A percentile compares a stretch with the other conserved stretches of the same genome.
phyloP scores from a whole-genome alignment of 1,140 invertebrate species.

The Zeugodacus cucurbitae region DNA sequence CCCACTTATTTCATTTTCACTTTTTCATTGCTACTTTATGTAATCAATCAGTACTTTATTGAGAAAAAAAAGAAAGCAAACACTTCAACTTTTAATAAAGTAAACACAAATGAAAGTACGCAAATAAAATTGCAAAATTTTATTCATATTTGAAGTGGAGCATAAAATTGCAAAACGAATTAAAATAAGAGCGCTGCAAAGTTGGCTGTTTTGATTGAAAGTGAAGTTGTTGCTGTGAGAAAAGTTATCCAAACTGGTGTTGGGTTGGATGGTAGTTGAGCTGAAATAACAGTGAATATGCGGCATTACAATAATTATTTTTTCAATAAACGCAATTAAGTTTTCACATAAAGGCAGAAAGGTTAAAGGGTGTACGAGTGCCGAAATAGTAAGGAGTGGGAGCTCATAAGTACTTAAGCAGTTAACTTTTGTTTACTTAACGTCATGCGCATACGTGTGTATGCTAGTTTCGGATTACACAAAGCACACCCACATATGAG shows the following conservation, averaged over 20 bases:
- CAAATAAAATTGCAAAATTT: conserved; percentile 14
- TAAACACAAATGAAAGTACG: neutral
- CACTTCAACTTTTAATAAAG: neutral
- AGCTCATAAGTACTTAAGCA: neutral
- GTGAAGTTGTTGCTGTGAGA: neutral
- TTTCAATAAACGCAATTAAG: conserved; percentile 18
- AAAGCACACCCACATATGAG: neutral
- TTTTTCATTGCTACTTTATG: neutral
- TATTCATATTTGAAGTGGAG: conserved; percentile 15
- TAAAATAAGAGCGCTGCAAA: neutral
- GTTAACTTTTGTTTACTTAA: neutral
- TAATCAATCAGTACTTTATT: neutral
- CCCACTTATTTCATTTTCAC: neutral
- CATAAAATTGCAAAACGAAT: neutral
- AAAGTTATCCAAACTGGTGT: neutral
- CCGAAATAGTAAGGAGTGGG: neutral
- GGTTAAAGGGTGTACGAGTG: too few relatives aligned
- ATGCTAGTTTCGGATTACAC: neutral
- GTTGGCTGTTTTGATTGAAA: conserved; percentile 6
- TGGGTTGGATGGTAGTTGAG: neutral
- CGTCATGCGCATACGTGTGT: neutral
- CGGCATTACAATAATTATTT: neutral
- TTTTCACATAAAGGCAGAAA: neutral
- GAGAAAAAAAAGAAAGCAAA: neutral
- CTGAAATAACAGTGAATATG: neutral